These are phyloP conservation scores for Gallinago media DNA, from an alignment of 2,113 vertebrate species.

Conservation along the genomic window DNA sequence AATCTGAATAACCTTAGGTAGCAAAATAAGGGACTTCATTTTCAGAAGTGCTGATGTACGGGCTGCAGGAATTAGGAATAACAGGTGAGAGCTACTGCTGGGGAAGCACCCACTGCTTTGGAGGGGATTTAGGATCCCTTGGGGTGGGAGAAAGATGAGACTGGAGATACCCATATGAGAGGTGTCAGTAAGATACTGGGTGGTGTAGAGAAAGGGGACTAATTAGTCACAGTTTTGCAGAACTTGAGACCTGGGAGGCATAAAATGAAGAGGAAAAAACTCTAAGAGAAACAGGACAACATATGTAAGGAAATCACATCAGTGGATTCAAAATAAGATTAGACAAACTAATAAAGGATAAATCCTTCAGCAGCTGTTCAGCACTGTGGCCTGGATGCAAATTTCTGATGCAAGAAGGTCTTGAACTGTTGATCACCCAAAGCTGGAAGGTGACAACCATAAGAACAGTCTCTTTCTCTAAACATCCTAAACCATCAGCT, in stretches of 20 bases:
- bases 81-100: background rate
- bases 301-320: background rate
- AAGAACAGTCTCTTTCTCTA: background rate
- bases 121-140: background rate
- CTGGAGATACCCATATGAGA: background rate
- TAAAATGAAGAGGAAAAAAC: background rate
- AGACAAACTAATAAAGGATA: background rate
- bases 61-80: background rate
- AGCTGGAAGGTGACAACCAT: background rate
- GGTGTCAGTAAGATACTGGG: rapidly evolving
- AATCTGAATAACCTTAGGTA: background rate
- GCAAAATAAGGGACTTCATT: background rate
- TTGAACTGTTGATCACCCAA: background rate
- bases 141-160: background rate
- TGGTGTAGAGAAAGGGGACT: background rate
- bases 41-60: background rate
- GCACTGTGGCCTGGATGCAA: rapidly evolving
- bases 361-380: background rate
- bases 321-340: background rate
- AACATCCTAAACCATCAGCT: background rate
- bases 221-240: rapidly evolving
- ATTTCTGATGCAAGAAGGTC: background rate
- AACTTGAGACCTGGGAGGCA: background rate
- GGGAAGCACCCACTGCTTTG: background rate
- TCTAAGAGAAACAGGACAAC: background rate